These are phyloP conservation scores for Glossophaga mutica DNA, from an alignment of 2,797 vertebrate species.

Conservation along the genomic window DNA sequence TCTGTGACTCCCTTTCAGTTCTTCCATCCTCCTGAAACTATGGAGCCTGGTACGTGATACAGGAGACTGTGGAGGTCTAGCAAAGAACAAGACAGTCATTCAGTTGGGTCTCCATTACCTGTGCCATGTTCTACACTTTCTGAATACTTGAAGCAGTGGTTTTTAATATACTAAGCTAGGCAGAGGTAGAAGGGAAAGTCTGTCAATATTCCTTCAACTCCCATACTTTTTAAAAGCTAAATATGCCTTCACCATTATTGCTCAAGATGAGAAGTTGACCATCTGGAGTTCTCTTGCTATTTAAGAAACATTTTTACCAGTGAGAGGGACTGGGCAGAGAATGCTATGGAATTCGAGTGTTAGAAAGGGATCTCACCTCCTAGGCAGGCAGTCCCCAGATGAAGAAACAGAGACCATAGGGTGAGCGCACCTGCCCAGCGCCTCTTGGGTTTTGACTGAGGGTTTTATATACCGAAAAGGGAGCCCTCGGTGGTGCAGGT, in stretches of 20 bases:
- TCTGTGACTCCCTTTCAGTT: conserved; percentile 49
- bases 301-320: conserved; percentile 2
- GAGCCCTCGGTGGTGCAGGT: background rate
- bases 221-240: background rate
- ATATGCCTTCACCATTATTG: background rate
- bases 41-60: background rate
- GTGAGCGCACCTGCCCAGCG: background rate
- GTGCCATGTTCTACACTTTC: background rate
- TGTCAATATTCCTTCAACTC: background rate
- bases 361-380: background rate
- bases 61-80: background rate
- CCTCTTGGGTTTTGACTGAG: background rate
- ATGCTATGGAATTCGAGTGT: background rate
- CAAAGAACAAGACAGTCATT: conserved; percentile 23
- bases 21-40: conserved; percentile 32
- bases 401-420: background rate
- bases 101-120: conserved; percentile 4
- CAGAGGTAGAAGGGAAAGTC: background rate
- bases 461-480: background rate
- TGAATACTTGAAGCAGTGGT: background rate
- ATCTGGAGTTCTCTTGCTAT: background rate
- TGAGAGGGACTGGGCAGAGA: background rate
- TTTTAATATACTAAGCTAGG: conserved; percentile 2
- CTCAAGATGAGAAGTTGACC: background rate
- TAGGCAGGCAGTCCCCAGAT: background rate